These are phyloP conservation scores for Yasuhikotakia modesta DNA, from an alignment of 2,797 vertebrate species.

Conservation along the genomic window DNA sequence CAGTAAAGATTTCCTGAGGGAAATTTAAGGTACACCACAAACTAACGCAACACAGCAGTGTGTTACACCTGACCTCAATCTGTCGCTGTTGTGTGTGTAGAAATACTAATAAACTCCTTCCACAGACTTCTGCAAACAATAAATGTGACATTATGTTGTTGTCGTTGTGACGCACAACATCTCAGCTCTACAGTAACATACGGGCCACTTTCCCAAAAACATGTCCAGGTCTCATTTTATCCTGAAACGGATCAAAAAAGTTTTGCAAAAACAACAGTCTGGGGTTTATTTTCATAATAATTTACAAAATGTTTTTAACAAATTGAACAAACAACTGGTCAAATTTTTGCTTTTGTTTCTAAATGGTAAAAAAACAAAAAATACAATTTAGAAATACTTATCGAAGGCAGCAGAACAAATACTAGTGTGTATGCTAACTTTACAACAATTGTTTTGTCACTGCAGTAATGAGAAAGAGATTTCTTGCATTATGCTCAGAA, in stretches of 20 bases:
- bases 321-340: no score
- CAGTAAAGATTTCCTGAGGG: constrained; percentile 3
- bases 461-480: neutral
- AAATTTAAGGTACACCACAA: constrained; percentile 35
- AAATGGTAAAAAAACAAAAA: neutral
- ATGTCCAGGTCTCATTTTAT: constrained; percentile 1
- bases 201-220: neutral
- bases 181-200: neutral
- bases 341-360: no score
- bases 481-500: neutral
- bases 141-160: constrained; percentile 11
- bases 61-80: constrained; percentile 44
- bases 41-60: constrained; percentile 19
- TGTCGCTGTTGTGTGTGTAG: constrained; percentile 36
- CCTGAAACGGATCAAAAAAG: neutral
- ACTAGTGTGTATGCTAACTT: neutral
- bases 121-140: neutral
- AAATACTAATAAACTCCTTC: constrained; percentile 25
- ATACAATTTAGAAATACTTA: neutral
- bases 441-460: neutral
- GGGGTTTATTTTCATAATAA: neutral
- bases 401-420: neutral
- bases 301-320: no score
- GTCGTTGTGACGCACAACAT: neutral
- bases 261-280: neutral